Percentiles rank a stretch among this genome's conserved stretches.
These are phyloP conservation scores for Ommatoiulus sabulosus DNA, from an alignment of 2,888 invertebrate genomes.

Conservation along the genomic window DNA sequence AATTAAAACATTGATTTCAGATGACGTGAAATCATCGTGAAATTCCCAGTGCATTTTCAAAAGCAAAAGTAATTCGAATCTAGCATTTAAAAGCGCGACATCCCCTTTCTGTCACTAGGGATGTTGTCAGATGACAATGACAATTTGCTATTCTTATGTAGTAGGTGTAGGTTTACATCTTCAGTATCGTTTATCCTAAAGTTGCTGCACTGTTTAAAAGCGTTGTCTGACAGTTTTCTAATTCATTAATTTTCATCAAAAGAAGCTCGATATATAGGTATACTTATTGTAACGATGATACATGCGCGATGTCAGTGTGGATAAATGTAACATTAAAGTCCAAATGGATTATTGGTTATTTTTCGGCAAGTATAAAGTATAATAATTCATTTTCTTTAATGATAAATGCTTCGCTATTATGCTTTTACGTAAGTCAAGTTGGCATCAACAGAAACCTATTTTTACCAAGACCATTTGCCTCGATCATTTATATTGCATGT, in stretches of 20 bases:
- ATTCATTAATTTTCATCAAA: slow-evolving; percentile 12
- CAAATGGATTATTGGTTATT: background rate
- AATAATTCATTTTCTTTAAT: background rate
- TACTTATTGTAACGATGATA: background rate
- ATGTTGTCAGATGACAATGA: background rate
- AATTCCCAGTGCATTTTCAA: background rate
- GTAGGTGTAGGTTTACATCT: background rate
- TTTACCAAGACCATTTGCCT: background rate
- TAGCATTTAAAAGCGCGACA: background rate
- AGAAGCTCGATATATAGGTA: background rate
- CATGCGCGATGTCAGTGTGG: background rate
- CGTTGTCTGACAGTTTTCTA: background rate
- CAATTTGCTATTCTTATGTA: background rate
- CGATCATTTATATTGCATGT: too few relatives aligned
- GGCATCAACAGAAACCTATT: too few relatives aligned
- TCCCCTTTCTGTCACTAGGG: background rate
- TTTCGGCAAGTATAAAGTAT: background rate
- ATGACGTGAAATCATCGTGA: background rate
- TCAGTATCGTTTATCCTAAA: background rate
- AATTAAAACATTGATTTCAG: background rate
- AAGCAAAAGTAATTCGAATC: background rate
- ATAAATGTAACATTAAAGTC: background rate
- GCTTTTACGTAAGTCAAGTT: too few relatives aligned
- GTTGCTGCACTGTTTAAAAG: background rate
- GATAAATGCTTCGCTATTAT: too few relatives aligned